Evolutionary conservation across 2,113 vertebrate species (phyloP).

Genomic region (Pterophyllum scalare): DNA sequence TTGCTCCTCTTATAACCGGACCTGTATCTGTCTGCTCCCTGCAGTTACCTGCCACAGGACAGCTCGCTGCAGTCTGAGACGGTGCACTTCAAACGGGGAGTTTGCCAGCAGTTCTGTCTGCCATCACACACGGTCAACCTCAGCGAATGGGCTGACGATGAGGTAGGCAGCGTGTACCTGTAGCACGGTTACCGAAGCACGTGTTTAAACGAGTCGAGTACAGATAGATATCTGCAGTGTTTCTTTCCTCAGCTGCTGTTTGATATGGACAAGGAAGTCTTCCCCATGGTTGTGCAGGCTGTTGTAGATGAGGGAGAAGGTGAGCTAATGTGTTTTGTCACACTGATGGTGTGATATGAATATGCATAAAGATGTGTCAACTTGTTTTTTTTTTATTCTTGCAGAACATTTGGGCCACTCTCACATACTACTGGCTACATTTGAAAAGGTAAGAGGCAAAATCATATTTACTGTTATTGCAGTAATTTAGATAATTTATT

Average conservation of each 20-base stretch:
- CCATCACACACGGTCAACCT: constrained; percentile 95
- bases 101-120: constrained; percentile 97
- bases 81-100: constrained; percentile 91
- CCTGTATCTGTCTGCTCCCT: neutral
- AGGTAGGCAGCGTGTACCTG: constrained; percentile 79
- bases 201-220: neutral
- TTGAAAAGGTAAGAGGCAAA: constrained; percentile 88
- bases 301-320: constrained; percentile 94
- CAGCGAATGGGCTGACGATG: constrained; percentile 94
- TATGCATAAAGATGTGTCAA: neutral
- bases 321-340: constrained; percentile 42
- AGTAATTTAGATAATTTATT: neutral
- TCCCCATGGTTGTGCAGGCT: constrained; percentile 95
- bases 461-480: neutral
- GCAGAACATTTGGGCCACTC: constrained; percentile 93
- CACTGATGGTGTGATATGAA: neutral
- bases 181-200: neutral
- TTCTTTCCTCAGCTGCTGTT: constrained; percentile 86
- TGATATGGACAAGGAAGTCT: constrained; percentile 93
- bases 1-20: neutral
- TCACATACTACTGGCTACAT: constrained; percentile 94
- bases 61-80: constrained; percentile 94
- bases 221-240: neutral
- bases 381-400: constrained; percentile 4
- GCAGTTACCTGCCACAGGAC: constrained; percentile 93